phyloP scores from a whole-genome alignment of 2,888 invertebrate species.

The Lepidochrysops patricia region DNA sequence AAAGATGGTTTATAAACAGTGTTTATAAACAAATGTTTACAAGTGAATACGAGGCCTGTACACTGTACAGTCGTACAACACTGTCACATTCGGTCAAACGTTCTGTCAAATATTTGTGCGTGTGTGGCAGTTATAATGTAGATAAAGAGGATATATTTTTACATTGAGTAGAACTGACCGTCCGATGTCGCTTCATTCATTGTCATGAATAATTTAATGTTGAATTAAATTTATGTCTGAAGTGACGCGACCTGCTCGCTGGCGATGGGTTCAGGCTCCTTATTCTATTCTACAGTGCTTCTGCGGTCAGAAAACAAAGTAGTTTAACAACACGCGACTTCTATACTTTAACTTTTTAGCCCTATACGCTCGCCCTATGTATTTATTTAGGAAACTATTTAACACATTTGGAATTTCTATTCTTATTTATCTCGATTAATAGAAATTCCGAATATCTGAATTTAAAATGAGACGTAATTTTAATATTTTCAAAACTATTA shows the following conservation, averaged over 20 bases:
- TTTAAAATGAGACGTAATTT: conserved; percentile 3
- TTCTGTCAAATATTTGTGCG: neutral
- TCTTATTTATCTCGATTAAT: neutral
- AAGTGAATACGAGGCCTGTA: no score
- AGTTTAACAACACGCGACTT: no score
- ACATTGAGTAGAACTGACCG: conserved; percentile 29
- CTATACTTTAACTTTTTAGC: neutral
- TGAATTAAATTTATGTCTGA: conserved; percentile 54
- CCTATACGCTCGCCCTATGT: neutral
- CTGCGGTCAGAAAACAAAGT: no score
- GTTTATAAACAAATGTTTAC: no score
- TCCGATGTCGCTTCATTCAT: conserved; percentile 45
- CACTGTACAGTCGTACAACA: no score
- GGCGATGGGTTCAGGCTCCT: neutral
- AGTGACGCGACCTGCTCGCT: conserved; percentile 25
- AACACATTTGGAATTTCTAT: neutral
- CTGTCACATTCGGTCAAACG: no score
- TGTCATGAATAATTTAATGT: conserved; percentile 54
- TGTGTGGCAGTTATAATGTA: neutral
- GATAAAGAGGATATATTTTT: conserved; percentile 40
- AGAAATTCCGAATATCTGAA: neutral
- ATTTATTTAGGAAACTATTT: neutral
- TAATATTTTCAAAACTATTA: neutral
- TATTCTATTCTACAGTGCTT: neutral
- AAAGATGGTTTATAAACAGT: no score